These are phyloP conservation scores for Tetragnatha montana DNA, from an alignment of 2,888 invertebrate species.

Conservation along the genomic window DNA sequence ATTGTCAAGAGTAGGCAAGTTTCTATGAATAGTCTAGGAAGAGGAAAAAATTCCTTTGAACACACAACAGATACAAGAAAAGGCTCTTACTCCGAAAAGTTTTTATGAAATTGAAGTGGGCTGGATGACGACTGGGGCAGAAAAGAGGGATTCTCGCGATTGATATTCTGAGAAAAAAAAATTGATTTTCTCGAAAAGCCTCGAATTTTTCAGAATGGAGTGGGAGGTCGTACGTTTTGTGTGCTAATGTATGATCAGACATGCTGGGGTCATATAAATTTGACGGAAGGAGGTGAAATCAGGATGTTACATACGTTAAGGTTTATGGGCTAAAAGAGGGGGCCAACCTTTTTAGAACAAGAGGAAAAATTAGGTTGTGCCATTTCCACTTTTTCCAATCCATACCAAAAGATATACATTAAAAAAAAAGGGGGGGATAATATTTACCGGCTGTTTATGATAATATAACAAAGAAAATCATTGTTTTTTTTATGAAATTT, in stretches of 20 bases:
- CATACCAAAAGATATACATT: no score
- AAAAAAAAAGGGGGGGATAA: no score
- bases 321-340: no score
- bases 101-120: conserved; percentile 18
- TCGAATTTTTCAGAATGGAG: neutral
- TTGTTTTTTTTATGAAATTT: no score
- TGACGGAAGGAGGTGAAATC: no score
- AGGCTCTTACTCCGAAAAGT: conserved; percentile 32
- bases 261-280: no score
- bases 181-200: neutral
- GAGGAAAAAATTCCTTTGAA: neutral
- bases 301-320: no score
- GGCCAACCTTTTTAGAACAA: no score
- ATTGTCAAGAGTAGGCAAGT: neutral
- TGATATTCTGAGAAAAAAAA: conserved; percentile 14
- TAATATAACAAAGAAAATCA: no score
- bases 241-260: neutral
- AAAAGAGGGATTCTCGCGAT: neutral
- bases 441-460: no score
- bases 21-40: conserved; percentile 7
- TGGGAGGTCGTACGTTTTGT: neutral
- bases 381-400: no score
- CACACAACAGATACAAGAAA: conserved; percentile 14
- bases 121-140: neutral
- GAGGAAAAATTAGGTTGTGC: no score